Conservation (phyloP, 2,888 invertebrate species). For the Eupithecia vulgata region DNA sequence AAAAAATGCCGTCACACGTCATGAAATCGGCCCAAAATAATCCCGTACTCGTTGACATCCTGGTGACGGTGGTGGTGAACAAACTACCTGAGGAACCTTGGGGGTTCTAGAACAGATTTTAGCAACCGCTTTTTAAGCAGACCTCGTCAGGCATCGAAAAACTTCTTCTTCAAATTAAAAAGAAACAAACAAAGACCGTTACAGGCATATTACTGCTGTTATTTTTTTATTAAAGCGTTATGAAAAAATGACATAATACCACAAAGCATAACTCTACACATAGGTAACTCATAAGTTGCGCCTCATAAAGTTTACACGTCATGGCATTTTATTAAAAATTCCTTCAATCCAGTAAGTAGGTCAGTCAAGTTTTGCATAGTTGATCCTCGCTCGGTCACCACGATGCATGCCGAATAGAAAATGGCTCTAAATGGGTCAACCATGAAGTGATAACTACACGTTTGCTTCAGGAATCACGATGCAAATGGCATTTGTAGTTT, state of each 20-base stretch:
- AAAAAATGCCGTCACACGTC: too few species aligned
- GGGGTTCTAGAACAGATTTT: background rate
- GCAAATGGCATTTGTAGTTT: background rate
- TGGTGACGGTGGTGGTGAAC: too few species aligned
- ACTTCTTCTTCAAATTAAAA: background rate
- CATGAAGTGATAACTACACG: background rate
- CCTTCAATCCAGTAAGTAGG: slow-evolving; percentile 52
- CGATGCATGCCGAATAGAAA: slow-evolving; percentile 57
- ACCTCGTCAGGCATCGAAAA: background rate
- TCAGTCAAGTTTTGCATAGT: slow-evolving; percentile 59
- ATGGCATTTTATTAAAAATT: slow-evolving; percentile 56
- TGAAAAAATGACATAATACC: background rate
- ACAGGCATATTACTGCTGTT: background rate
- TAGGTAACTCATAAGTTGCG: background rate
- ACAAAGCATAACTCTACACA: background rate
- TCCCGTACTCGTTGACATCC: too few species aligned
- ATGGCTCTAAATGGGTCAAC: slow-evolving; percentile 57
- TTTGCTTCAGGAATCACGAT: background rate
- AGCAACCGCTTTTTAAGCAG: background rate
- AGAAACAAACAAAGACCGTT: background rate
- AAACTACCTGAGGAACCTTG: too few species aligned
- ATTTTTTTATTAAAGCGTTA: background rate
- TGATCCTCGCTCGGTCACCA: slow-evolving; percentile 49
- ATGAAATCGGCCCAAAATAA: background rate
- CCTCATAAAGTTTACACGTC: slow-evolving; percentile 37